These are phyloP conservation scores for Leptoteleia sp. DNA, from an alignment of 1,140 invertebrate genomes.

Conservation along the genomic window DNA sequence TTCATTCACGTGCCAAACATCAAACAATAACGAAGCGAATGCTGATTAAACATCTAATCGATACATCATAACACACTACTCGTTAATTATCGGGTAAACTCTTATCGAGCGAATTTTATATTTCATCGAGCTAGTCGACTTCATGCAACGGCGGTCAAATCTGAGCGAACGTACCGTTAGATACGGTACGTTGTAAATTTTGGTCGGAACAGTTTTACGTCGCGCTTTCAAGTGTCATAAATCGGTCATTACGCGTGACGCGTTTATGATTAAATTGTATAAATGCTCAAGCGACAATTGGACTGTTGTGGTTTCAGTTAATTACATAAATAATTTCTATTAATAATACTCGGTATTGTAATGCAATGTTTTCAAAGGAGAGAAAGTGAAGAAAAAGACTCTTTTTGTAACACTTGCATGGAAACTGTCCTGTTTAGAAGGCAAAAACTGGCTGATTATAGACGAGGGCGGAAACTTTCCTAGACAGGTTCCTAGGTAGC, in stretches of 20 bases:
- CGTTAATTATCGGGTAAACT: background rate
- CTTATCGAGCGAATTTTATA: constrained; percentile 6
- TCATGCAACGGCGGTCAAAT: background rate
- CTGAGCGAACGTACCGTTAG: background rate
- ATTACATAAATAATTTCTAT: too few relatives aligned
- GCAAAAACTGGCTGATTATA: too few relatives aligned
- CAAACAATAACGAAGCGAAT: background rate
- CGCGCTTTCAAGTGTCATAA: constrained; percentile 1
- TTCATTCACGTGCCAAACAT: constrained; percentile 16
- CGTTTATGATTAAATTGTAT: background rate
- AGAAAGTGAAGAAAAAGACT: too few relatives aligned
- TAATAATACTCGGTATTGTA: too few relatives aligned
- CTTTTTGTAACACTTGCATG: too few relatives aligned
- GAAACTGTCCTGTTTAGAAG: too few relatives aligned
- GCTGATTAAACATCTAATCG: constrained; percentile 8
- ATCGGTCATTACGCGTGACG: background rate
- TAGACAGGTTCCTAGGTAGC: too few relatives aligned
- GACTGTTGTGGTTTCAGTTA: too few relatives aligned
- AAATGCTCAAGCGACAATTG: background rate
- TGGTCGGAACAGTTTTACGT: background rate
- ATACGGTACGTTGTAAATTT: background rate
- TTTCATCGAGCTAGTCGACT: constrained; percentile 3
- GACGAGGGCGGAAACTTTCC: too few relatives aligned
- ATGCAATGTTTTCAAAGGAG: too few relatives aligned
- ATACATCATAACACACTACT: background rate